Base-by-base conservation (phyloP, 2,888 invertebrate species). In the Aphodius granarius region DNA sequence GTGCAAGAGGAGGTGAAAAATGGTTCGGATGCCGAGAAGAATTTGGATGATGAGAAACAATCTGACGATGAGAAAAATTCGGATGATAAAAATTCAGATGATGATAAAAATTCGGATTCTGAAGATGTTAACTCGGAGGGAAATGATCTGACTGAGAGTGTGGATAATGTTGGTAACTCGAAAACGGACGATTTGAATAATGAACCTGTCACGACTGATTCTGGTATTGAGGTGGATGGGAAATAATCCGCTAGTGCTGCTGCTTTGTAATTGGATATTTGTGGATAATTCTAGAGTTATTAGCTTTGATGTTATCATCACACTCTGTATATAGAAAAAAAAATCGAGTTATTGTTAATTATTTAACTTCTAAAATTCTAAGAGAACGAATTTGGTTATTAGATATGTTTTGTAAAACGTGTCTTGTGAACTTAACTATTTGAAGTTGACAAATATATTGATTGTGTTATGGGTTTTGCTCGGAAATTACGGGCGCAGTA, bases 171-270 rank as follows among this genome's bases (percentile, higher is more conserved):
- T 17, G 22, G 72, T 62, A 62, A 71, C 18, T 15, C 62, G 22
- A 71, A 20, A 71, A 75, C 15, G n/a, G 71, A 75, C n/a, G 66
- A 13, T 66, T 73, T 64, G 16, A 63, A 21, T 3, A 71, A 71
- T 19, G 71, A 63, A 1, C 23, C 71, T 5, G 65, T 63, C 9
- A 74, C 74, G 9, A 74, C 71, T 13, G 74, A 74, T 64, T 74
- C 74, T 3, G 74, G 74, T 0, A 74, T 74, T 63, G 74, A 74
- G 17, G 71, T 74, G 6, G 74, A 74, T 21, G 16, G 70, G 3
- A 74, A 74, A 23, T 74, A 68, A 43, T 3, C 1, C 13, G 1
- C 9, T 43, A 43, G 43, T 6, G 13, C 9, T 43, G 43, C 43
- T 43, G 13, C 13, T 13, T 6, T 43, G 13, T 43, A 43, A 3